Base-by-base conservation (phyloP, 2,888 invertebrate genomes). In the Bruchidius siliquastri region DNA sequence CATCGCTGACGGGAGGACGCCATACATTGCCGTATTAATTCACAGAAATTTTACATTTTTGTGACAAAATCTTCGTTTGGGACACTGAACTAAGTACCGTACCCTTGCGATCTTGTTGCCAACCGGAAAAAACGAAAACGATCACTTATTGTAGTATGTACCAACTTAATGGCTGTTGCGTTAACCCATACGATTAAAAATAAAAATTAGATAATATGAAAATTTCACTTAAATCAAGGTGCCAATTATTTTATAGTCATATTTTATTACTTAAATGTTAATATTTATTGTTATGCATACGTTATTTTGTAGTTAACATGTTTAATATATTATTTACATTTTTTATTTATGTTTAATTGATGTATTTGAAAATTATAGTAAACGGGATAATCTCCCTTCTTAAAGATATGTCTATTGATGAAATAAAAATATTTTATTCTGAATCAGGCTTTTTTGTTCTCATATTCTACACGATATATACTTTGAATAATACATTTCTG, bases 261-360 rank as follows among this genome's bases (percentile, higher is more conserved):
- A 73, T 75, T 77, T 77, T 74, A 68, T 77, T 76, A 77, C 75
- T 76, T 77, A 76, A 75, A 71, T 77, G 77, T 77, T 77, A 74
- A 74, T 76, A 73, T 67, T 72, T 70, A 75, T 75, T 76, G 76
- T 75, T 75, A 70, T 74, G 72, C 21, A 70, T 69, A 75, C 75
- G 74, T 77, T 77, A 76, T 77, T 77, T 76, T 76, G 72, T 74
- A 77, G 76, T 76, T 76, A 75, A 49, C 49, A 76, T 77, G 73
- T 77, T 76, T 75, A 74, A 77, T 76, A 76, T 77, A 77, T 77
- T 76, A 74, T 76, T 76, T 76, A 76, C 74, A 72, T 76, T 75
- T 75, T 74, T 71, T 74, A 73, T 77, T 49, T 49, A 49, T 49
- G 49, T 49, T 49, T 49, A 49, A 49, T 49, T 49, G 49, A 18